These are phyloP conservation scores for Albula goreensis DNA, from an alignment of 2,113 vertebrate genomes.

Conservation along the genomic window DNA sequence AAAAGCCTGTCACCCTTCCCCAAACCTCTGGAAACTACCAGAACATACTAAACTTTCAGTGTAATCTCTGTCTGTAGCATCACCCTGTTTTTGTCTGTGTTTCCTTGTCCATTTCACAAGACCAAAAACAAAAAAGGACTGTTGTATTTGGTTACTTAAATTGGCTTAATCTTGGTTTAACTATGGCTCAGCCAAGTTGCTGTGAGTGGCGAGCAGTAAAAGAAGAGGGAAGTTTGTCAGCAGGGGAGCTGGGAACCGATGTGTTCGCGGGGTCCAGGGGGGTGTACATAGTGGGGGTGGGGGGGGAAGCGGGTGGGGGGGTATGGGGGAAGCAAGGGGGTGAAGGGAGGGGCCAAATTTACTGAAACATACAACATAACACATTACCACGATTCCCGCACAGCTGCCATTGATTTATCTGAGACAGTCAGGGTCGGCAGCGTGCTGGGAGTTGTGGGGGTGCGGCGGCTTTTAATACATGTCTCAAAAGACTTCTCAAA, in stretches of 20 bases:
- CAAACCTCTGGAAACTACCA: not conserved
- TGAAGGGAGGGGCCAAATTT: not conserved
- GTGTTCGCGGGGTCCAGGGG: too few species aligned
- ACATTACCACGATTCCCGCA: not conserved
- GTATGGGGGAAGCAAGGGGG: too few species aligned
- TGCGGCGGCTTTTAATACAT: not conserved
- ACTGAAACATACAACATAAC: not conserved
- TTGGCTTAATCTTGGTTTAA: too few species aligned
- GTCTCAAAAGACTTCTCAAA: not conserved
- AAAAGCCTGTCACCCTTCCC: not conserved
- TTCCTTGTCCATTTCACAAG: not conserved
- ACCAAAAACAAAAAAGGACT: not conserved
- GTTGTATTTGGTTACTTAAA: too few species aligned
- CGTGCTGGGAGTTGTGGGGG: not conserved
- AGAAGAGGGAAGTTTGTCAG: too few species aligned
- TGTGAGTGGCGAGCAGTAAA: too few species aligned
- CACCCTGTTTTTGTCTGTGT: not conserved
- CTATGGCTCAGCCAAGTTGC: too few species aligned
- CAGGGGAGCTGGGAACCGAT: too few species aligned
- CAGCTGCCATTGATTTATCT: not conserved
- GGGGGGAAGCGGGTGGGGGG: not conserved
- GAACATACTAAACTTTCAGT: not conserved
- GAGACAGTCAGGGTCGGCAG: not conserved
- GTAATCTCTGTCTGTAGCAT: not conserved
- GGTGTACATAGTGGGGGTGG: not conserved